Evolutionary conservation across 2,113 vertebrate genomes (phyloP), one percentile per base, ranked within the genome.

Genomic region (Podarcis raffonei): DNA sequence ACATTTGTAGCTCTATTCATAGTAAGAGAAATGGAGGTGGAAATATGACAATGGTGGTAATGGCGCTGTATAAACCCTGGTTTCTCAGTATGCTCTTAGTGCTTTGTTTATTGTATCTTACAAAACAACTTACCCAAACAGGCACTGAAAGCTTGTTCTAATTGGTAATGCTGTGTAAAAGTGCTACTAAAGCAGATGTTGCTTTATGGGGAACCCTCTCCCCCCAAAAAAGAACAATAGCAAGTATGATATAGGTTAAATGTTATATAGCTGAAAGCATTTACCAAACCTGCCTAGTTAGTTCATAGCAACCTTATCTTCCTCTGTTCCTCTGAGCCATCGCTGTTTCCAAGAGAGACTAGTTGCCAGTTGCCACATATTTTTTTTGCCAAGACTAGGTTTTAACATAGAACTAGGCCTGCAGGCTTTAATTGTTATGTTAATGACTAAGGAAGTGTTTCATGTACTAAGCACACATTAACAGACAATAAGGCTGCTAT

Each of bases 1-100:
- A 95, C 94, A 92, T 95, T 97, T 95, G 95, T 89, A 92, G 92
- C 89, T 94, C 95, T 93, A 69, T 87, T 89, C 88, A 37, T 84
- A 84, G 78, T 92, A 76, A 86, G 89, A 92, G 53, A 86, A 92
- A 48, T n/a, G 20, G n/a, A 65, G 53, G 77, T 85, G 81, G 89
- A 86, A 79, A 89, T 93, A 89, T 71, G 91, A 82, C 80, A 88
- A 79, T 89, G 86, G 85, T 82, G 81, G 91, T 91, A 87, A 79
- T 94, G 90, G 86, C 87, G 89, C 79, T 5, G 0, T 89, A 90
- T 59, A 94, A 94, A 82, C 94, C 32, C 92, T 81, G 85, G 79
- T 72, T 72, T 85, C 84, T 89, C 91, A 91, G 75, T 92, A 91
- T 88, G 74, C 20, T 89, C 93, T 90, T 59, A 39, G 37, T 79